phyloP scores from a whole-genome alignment of 2,797 vertebrate species.

The Manis pentadactyla region DNA sequence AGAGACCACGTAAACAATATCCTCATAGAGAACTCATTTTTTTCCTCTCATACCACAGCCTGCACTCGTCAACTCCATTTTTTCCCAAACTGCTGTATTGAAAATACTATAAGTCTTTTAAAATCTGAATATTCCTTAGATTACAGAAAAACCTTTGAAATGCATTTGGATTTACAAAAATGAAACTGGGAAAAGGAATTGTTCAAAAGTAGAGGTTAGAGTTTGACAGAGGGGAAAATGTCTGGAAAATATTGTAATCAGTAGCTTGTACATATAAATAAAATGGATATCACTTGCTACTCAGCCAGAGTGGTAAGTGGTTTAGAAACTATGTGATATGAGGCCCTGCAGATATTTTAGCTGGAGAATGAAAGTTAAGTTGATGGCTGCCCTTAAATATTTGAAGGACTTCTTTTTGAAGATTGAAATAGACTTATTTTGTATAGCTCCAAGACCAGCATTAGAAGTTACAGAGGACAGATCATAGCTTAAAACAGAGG shows the following conservation, averaged over 20 bases:
- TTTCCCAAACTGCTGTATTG: neutral
- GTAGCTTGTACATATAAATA: neutral
- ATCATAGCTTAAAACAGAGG: constrained; percentile 36
- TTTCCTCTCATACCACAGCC: neutral
- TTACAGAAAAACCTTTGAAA: constrained; percentile 25
- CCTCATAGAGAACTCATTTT: neutral
- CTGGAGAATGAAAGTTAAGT: constrained; percentile 39
- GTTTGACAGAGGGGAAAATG: constrained; percentile 28
- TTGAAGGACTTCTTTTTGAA: constrained; percentile 41
- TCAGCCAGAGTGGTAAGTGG: neutral
- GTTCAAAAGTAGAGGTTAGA: constrained; percentile 34
- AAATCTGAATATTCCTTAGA: neutral
- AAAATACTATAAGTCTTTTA: neutral
- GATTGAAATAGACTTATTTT: constrained; percentile 38
- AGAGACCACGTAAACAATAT: neutral
- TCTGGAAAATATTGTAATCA: constrained; percentile 21
- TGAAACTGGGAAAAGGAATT: neutral
- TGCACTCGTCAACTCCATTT: neutral
- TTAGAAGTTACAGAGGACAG: neutral
- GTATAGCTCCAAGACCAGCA: neutral
- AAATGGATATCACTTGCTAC: neutral
- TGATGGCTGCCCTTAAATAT: constrained; percentile 27
- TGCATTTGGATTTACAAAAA: neutral
- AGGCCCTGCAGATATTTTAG: constrained; percentile 8
- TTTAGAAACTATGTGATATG: constrained; percentile 16